Evolutionary conservation across 1,140 invertebrate genomes (phyloP).

Genomic region (Dufourea novaeangliae): DNA sequence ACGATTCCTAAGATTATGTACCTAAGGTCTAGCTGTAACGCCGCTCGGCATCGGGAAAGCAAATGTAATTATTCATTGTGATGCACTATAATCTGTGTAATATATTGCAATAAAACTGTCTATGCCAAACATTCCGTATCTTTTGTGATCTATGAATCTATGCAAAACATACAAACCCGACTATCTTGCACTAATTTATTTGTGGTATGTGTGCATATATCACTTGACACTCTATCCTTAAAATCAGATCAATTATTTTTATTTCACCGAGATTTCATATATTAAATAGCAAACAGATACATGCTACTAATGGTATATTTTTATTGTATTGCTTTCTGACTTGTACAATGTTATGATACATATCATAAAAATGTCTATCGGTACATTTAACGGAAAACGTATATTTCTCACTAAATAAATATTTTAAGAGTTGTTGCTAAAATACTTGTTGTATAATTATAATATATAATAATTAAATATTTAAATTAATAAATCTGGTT

Average conservation of each 20-base stretch:
- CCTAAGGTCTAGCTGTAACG: conserved; percentile 51
- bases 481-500: conserved; percentile 18
- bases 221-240: no score
- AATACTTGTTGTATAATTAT: conserved; percentile 7
- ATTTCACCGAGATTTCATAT: no score
- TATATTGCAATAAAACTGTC: conserved; percentile 75
- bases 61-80: conserved; percentile 76
- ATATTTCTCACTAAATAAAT: conserved; percentile 2
- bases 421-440: background rate
- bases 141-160: background rate
- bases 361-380: background rate
- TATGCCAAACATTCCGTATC: conserved; percentile 50
- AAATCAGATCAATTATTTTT: no score
- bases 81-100: conserved; percentile 76
- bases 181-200: no score
- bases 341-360: background rate
- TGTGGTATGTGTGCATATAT: no score
- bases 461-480: conserved; percentile 19
- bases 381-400: background rate
- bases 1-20: conserved; percentile 64
- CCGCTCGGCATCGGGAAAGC: conserved; percentile 52
- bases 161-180: no score
- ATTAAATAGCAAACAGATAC: background rate
- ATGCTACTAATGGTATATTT: background rate
- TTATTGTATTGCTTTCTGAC: background rate